Base-by-base conservation (phyloP, 2,888 invertebrate species). In the Phymatocera aterrima region DNA sequence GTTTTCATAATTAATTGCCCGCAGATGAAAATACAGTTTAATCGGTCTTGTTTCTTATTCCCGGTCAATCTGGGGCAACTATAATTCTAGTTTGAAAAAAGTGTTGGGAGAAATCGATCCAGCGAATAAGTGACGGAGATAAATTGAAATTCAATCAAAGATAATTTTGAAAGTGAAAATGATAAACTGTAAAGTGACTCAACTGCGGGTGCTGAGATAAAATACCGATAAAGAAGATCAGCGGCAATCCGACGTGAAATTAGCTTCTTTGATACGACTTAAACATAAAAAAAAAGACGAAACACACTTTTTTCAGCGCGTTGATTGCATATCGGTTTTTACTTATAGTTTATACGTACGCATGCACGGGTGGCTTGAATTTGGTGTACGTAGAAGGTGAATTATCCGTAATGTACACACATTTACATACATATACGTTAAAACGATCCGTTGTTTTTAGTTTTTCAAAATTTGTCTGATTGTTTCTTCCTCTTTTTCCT, bases 301-400 rank as follows among this genome's bases (percentile, higher is more conserved):
- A 5, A 40, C 40, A 40, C 8, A 40, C n/a, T n/a, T n/a, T 40
- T 4, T 5, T 18, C 57, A 57, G 28, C 57, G 28, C 57, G 57
- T 57, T 57, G 57, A 57, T 57, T 57, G 57, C 15, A 57, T 57
- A 57, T 57, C 8, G 57, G 24, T 12, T 21, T n/a, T n/a, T n/a
- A n/a, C n/a, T n/a, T n/a, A n/a, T n/a, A n/a, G n/a, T n/a, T n/a
- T n/a, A n/a, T n/a, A n/a, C n/a, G n/a, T n/a, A n/a, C 28, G 57
- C 57, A 3, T n/a, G 12, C 21, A 24, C 12, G 24, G 24, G 57
- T 57, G 57, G 10, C 15, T 34, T 64, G 34, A 18, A 37, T 37
- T 34, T n/a, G 12, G 34, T 37, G 3, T 8, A n/a, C n/a, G n/a
- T n/a, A 64, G n/a, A 24, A 57, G 28, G 34, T 10, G 15, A 18